A percentile compares a stretch with the other conserved stretches of the same genome.
Evolutionary conservation across 2,888 invertebrate genomes (phyloP).

Genomic region (Drosophila macrothrix): DNA sequence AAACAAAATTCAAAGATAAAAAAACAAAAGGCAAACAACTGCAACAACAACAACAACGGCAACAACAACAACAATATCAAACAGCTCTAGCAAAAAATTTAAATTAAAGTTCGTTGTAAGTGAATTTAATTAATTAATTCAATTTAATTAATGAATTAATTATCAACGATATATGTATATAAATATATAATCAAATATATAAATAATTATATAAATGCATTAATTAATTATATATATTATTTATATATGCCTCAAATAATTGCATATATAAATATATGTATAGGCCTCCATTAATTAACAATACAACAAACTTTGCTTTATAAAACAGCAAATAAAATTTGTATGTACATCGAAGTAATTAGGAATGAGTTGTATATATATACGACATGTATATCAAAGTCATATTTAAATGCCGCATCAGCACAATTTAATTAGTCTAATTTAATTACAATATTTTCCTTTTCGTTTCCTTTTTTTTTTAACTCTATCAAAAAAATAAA

Average conservation of each 20-base stretch:
- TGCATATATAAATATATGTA: neutral
- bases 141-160: neutral
- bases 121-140: neutral
- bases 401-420: neutral
- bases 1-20: slow-evolving; percentile 4
- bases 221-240: slow-evolving; percentile 7
- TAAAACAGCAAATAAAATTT: slow-evolving; percentile 1
- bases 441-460: neutral
- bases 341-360: slow-evolving; percentile 7
- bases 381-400: neutral
- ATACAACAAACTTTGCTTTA: neutral
- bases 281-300: neutral
- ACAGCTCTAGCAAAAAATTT: slow-evolving; percentile 23
- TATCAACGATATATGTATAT: slow-evolving; percentile 3
- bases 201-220: neutral
- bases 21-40: slow-evolving; percentile 10
- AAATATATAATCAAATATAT: neutral
- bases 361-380: neutral
- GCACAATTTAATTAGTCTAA: neutral
- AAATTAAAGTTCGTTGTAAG: slow-evolving; percentile 1
- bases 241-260: neutral
- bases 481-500: neutral
- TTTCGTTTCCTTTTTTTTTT: neutral
- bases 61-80: slow-evolving; percentile 20
- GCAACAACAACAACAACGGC: slow-evolving; percentile 13